Evolutionary conservation across 2,888 invertebrate species (phyloP), one percentile per base, ranked within the genome.

Genomic region (Dryococelus australis): DNA sequence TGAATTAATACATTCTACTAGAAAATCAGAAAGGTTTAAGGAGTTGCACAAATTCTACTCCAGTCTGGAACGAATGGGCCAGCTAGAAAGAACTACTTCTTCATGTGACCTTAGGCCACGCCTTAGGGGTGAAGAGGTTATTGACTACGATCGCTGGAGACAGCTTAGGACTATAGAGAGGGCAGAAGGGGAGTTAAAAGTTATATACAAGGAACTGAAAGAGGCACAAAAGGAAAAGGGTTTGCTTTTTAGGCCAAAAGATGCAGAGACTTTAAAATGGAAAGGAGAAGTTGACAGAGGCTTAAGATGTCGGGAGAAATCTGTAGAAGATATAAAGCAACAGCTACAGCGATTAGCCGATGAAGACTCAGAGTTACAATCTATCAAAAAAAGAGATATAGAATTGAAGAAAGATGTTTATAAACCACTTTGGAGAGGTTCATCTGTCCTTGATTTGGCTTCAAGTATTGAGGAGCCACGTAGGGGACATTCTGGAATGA

Each of bases 111-210:
- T 97, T 85, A 94, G 95, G 86, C 96, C 96, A 0, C 94, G 97
- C 90, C 94, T 95, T 90, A 95, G 94, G 92, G 96, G 96, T 90
- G 96, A 96, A 90, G 97, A 97, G 91, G 95, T 97, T 16, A 95
- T 97, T 88, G 97, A 97, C 92, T 98, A 96, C 91, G 97, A 98
- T 89, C 94, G 97, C 87, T 98, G 98, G 98, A 96, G 96, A 91
- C 95, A 95, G 92, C 94, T 97, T 35, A 94, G 97, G 87, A 94
- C 94, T 10, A 95, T 96, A 89, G 97, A 97, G 92, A 94, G 95
- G 89, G 97, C 97, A 0, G 97, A 97, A 92, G 95, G 95, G 90
- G 98, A 98, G 92, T 92, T 98, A 88, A 95, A 96, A 89, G 94
- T 94, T 89, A 93, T 98, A 16, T 96, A 97, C 89, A 93, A 93